These are phyloP conservation scores for Neuroscelio doddi DNA, from an alignment of 2,888 invertebrate species.

Conservation along the genomic window DNA sequence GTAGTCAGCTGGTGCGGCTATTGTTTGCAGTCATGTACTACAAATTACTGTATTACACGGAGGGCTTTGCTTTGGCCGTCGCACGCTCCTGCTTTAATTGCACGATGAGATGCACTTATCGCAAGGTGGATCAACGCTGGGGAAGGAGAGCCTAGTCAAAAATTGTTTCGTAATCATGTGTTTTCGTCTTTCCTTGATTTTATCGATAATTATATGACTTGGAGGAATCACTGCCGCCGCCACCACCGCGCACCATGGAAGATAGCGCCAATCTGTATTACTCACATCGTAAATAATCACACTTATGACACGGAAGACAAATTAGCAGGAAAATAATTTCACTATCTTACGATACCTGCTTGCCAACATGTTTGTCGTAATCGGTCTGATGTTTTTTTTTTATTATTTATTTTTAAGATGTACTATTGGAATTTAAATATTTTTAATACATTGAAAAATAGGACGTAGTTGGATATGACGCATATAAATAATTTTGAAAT, in stretches of 20 bases:
- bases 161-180: conserved; percentile 46
- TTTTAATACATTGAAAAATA: no score
- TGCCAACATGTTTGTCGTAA: no score
- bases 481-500: no score
- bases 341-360: no score
- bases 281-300: conserved; percentile 1
- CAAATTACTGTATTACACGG: conserved; percentile 46
- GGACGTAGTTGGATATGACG: no score
- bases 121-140: conserved; percentile 3
- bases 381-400: no score
- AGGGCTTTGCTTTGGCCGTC: conserved; percentile 8
- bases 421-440: no score
- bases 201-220: conserved; percentile 42
- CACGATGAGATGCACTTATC: conserved; percentile 7
- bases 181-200: conserved; percentile 44
- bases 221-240: background rate
- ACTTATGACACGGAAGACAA: conserved; percentile 1
- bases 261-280: background rate
- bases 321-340: no score
- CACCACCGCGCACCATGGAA: background rate
- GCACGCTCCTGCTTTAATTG: conserved; percentile 11
- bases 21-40: conserved; percentile 46
- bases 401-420: no score
- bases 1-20: conserved; percentile 24
- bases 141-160: conserved; percentile 23